A percentile compares a stretch with the other conserved stretches of the same genome.
phyloP scores from a whole-genome alignment of 2,888 invertebrate genomes.

The Apoderus coryli region DNA sequence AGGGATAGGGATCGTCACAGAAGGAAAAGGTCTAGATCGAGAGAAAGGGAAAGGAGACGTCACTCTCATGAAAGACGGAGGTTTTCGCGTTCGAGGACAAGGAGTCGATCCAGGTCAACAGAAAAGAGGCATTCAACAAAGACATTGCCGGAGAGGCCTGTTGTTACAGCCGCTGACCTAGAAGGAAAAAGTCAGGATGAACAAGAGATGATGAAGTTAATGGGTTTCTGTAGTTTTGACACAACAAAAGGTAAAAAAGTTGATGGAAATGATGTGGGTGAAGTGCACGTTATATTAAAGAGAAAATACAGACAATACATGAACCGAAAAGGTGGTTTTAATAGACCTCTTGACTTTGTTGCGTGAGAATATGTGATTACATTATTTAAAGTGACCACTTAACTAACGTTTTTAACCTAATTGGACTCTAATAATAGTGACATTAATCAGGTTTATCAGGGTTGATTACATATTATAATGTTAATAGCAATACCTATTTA shows the following conservation, averaged over 20 bases:
- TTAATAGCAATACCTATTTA: too few relatives aligned
- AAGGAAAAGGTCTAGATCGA: constrained; percentile 29
- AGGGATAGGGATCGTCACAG: constrained; percentile 31
- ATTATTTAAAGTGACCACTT: too few relatives aligned
- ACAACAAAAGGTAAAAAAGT: constrained; percentile 95
- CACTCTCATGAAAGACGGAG: constrained; percentile 33
- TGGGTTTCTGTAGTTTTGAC: constrained; percentile 96
- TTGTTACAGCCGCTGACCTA: constrained; percentile 67
- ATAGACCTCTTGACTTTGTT: constrained; percentile 93
- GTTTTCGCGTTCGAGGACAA: constrained; percentile 27
- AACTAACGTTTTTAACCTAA: too few relatives aligned
- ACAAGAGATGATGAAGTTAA: constrained; percentile 86
- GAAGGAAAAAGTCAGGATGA: constrained; percentile 85
- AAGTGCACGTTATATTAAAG: constrained; percentile 89
- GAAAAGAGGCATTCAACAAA: constrained; percentile 24
- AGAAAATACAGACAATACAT: constrained; percentile 97
- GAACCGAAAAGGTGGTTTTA: constrained; percentile 99
- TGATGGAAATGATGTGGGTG: constrained; percentile 85
- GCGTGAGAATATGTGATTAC: constrained; percentile 43
- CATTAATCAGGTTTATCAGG: too few relatives aligned
- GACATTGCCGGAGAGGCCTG: constrained; percentile 40
- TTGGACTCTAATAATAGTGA: too few relatives aligned
- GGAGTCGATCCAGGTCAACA: constrained; percentile 27
- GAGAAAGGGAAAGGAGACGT: constrained; percentile 33
- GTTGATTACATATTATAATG: too few relatives aligned